phyloP scores from a whole-genome alignment of 92 coral and sea anemone genomes.

The Siderastrea radians region DNA sequence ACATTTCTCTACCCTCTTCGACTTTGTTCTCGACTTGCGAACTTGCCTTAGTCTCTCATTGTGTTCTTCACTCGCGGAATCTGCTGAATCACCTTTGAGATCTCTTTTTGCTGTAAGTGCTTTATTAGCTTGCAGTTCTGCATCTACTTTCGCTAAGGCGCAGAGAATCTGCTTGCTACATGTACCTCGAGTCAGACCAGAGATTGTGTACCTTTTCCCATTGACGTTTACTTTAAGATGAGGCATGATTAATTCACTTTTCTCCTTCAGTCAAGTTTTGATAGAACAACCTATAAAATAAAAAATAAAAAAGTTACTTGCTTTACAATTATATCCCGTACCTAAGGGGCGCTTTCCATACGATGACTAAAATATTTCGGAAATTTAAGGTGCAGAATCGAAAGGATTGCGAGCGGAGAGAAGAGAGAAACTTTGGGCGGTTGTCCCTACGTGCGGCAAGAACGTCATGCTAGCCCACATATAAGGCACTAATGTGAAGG shows the following conservation, averaged over 20 bases:
- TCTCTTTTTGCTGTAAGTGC: neutral
- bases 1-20: slow-evolving; percentile 38
- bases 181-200: slow-evolving; percentile 75
- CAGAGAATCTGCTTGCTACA: slow-evolving; percentile 84
- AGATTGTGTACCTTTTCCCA: slow-evolving; percentile 79
- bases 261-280: neutral
- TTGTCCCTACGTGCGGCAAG: too few relatives aligned
- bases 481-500: too few relatives aligned
- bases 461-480: too few relatives aligned
- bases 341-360: too few relatives aligned
- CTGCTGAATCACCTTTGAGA: neutral
- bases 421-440: too few relatives aligned
- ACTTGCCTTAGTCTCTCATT: slow-evolving; percentile 8
- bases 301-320: neutral
- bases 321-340: too few relatives aligned
- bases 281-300: neutral
- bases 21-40: slow-evolving; percentile 29
- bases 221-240: slow-evolving; percentile 80
- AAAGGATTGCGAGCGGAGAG: neutral
- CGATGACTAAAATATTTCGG: too few relatives aligned
- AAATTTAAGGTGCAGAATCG: neutral
- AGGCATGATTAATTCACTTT: slow-evolving; percentile 68
- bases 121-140: slow-evolving; percentile 14
- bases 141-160: slow-evolving; percentile 82
- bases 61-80: neutral